phyloP scores from a whole-genome alignment of 2,113 vertebrate species.

The Pyxicephalus adspersus region DNA sequence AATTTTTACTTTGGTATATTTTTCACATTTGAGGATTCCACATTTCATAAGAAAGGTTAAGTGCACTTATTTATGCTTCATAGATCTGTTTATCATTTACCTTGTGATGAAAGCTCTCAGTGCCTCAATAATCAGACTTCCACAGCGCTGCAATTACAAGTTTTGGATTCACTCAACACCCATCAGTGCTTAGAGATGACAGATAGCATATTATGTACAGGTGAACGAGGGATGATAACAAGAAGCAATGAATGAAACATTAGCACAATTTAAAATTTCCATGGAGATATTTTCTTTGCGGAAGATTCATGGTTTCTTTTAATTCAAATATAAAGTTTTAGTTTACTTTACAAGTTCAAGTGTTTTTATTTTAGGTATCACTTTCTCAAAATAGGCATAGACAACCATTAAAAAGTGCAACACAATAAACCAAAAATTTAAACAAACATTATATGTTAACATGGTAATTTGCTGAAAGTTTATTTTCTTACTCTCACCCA shows the following conservation, averaged over 20 bases:
- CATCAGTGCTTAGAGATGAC: constrained; percentile 54
- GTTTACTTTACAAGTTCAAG: not conserved
- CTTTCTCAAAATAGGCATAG: too few relatives aligned
- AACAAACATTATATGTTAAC: too few relatives aligned
- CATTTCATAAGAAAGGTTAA: constrained; percentile 34
- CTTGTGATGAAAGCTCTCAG: constrained; percentile 27
- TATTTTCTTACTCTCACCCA: too few relatives aligned
- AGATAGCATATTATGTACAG: constrained; percentile 51
- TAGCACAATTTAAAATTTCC: constrained; percentile 33
- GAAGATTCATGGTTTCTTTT: not conserved
- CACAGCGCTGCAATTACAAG: constrained; percentile 47
- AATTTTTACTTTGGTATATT: constrained; percentile 20
- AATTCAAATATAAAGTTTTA: constrained; percentile 22
- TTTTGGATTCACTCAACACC: constrained; percentile 53
- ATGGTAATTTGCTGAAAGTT: too few relatives aligned
- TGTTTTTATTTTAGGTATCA: not conserved
- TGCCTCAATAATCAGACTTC: constrained; percentile 51
- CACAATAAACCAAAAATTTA: too few relatives aligned
- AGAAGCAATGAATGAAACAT: constrained; percentile 43
- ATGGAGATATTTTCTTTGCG: not conserved
- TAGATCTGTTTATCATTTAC: constrained; percentile 42
- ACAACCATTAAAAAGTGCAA: too few relatives aligned
- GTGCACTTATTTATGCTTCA: constrained; percentile 47
- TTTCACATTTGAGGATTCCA: constrained; percentile 6
- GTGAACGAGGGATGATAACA: constrained; percentile 44